Evolutionary conservation across 2,797 vertebrate genomes (phyloP), one percentile per base, ranked within the genome.

Genomic region (Poecilia gillii): DNA sequence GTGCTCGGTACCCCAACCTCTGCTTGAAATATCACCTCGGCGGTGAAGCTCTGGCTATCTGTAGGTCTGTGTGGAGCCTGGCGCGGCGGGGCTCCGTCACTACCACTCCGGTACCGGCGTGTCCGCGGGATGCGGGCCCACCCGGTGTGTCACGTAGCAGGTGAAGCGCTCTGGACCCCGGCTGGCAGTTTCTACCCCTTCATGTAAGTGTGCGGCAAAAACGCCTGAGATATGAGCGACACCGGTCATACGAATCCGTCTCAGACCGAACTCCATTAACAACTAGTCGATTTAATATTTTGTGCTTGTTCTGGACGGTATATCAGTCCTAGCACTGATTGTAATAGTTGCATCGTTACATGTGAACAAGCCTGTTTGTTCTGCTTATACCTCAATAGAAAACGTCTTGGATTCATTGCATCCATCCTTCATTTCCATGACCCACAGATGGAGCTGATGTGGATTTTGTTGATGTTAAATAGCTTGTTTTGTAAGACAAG

Each of bases 1-100:
- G 94, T 59, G 90, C 80, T 90, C 87, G 83, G 95, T 94, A 86
- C 96, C 95, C 91, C 93, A 95, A 79, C 94, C 78, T 82, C 88
- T 97, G 72, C 84, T 88, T 55, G 84, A 89, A 88, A 73, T 33
- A 84, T 81, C 88, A 49, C 82, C 64, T 87, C 89, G 81, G 79
- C 57, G 81, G 73, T 33, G 74, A 76, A 28, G 72, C 78, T 0
- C 73, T 89, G 9, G 72, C 82, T 73, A 92, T 92, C 79, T 93
- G 91, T 90, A 94, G 92, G 94, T 71, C 95, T 95, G 73, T 84
- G 95, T 83, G 96, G 66, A 91, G 78, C 81, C 89, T 74, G 87
- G 59, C 85, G 45, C 87, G 71, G 80, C 81, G 16, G 87, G 79
- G 86, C 87, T 88, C 80, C 79, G 79, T 81, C 83, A 84, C 86